A percentile compares a stretch with the other conserved stretches of the same genome.
Conservation (phyloP, 2,888 invertebrate genomes). For the Drosophila prolongata region DNA sequence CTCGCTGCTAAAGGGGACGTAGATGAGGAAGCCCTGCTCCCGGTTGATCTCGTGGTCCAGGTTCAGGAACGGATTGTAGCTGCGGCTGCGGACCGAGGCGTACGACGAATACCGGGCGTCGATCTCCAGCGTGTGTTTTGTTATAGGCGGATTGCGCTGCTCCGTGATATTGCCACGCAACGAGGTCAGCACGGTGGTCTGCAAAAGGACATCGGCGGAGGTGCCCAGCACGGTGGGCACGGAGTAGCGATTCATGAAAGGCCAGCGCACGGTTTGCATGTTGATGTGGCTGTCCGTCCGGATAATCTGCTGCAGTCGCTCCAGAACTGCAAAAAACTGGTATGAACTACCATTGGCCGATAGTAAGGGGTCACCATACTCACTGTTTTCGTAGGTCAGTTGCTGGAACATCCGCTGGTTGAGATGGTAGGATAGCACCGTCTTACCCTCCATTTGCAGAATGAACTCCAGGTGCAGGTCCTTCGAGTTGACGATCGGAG, state of each 20-base stretch:
- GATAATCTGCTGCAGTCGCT: constrained; percentile 86
- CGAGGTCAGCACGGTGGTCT: constrained; percentile 86
- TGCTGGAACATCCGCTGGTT: constrained; percentile 88
- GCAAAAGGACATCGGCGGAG: constrained; percentile 85
- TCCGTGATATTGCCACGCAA: constrained; percentile 89
- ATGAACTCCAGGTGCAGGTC: constrained; percentile 89
- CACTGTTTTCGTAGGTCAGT: constrained; percentile 87
- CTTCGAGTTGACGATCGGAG: constrained; percentile 83
- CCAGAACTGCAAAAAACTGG: constrained; percentile 85
- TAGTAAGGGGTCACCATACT: constrained; percentile 72
- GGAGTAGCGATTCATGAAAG: constrained; percentile 85
- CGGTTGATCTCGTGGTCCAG: constrained; percentile 88
- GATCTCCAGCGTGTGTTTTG: constrained; percentile 87
- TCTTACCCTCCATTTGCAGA: constrained; percentile 88
- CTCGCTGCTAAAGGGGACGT: constrained; percentile 87
- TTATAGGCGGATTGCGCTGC: constrained; percentile 85
- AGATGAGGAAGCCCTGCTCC: constrained; percentile 89
- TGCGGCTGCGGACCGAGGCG: constrained; percentile 84
- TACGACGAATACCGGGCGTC: constrained; percentile 87
- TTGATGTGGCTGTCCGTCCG: constrained; percentile 87
- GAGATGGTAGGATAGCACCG: constrained; percentile 88
- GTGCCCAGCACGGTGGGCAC: constrained; percentile 87
- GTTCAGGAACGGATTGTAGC: constrained; percentile 88
- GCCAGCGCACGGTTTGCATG: constrained; percentile 86
- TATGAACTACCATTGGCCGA: background rate